Evolutionary conservation across 2,888 invertebrate species (phyloP), one percentile per base, ranked within the genome.

Genomic region (Oscheius sp.): DNA sequence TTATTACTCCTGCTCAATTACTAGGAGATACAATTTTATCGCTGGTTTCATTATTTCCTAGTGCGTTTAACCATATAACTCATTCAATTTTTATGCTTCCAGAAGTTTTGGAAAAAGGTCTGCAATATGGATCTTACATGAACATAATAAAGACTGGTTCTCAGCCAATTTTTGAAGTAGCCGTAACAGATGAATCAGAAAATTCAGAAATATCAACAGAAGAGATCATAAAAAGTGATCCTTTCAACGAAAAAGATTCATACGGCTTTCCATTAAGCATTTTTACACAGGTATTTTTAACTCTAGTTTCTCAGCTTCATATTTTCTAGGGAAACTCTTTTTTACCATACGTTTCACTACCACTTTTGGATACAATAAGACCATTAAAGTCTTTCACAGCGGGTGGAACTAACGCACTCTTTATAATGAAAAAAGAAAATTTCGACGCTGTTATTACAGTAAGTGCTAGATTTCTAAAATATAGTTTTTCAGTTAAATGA

Each of bases 341-440:
- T 87, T 91, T 96, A 87, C 97, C 98, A 20, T 98, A 97, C 88
- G 89, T 97, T 75, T 95, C 95, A 2, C 89, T 98, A 76, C 94
- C 96, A 79, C 96, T 95, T 87, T 91, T 96, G 89, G 97, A 97
- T 89, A 89, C 95, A 68, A 88, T 98, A 65, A 91, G 92, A 58
- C 94, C 96, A 87, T 31, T 61, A 6, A 52, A 52, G 4, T 66
- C 71, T 39, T 78, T 72, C 65, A 46, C 69, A 1, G 55, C 76
- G 5, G 97, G 98, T 42, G 96, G 96, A n/a, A 96, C 96, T 17
- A 98, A 98, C 89, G 92, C 95, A n/a, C 89, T 98, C 39, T 98
- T 97, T 87, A 94, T 94, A 87, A 96, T 96, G 87, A 95, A 95
- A 86, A 91, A 92, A 73, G 93, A 95, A 84, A 88, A 96, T 58